Base-by-base conservation (phyloP, 1,140 invertebrate genomes). In the Eurosta solidaginis region DNA sequence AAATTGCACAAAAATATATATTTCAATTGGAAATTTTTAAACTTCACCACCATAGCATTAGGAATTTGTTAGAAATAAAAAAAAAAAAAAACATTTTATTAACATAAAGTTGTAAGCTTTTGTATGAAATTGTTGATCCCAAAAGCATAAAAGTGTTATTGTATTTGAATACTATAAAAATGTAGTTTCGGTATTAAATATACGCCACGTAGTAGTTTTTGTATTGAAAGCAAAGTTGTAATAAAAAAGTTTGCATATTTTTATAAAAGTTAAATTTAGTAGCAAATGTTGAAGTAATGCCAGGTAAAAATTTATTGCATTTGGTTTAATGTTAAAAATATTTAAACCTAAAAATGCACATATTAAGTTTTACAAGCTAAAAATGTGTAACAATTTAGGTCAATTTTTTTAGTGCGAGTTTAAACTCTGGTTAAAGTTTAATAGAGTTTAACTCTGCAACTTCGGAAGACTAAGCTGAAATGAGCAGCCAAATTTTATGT, bases 41-140 rank as follows among this genome's bases (percentile, higher is more conserved):
- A 17, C 36, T n/a, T 68, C 59, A 68, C 59, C 33, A 20, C 59
- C 2, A 40, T 68, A 40, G 59, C 59, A 68, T 68, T 68, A 68
- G 40, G 20, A 68, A 36, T 12, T n/a, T n/a, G 12, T 63, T 68
- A 68, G 29, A 17, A 40, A 20, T 7, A 63, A 68, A 12, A 9
- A 5, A 20, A 54, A 54, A 22, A 40, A 40, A 68, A 10, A n/a
- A n/a, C n/a, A n/a, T n/a, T n/a, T n/a, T n/a, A n/a, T n/a, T n/a
- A n/a, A n/a, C 12, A 59, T n/a, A 12, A 20, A 40, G 40, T 40
- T 68, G 7, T 40, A 68, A 68, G 33, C 59, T 68, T 68, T 68
- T 52, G 12, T 40, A 22, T 40, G 17, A 68, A 68, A 40, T 22
- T 42, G 59, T 20, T 42, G 33, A 20, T 2, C 5, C 59, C 2